A percentile compares a stretch with the other conserved stretches of the same genome.
These are phyloP conservation scores for Allolobophora icterica DNA, from an alignment of 2,888 invertebrate genomes.

Conservation along the genomic window DNA sequence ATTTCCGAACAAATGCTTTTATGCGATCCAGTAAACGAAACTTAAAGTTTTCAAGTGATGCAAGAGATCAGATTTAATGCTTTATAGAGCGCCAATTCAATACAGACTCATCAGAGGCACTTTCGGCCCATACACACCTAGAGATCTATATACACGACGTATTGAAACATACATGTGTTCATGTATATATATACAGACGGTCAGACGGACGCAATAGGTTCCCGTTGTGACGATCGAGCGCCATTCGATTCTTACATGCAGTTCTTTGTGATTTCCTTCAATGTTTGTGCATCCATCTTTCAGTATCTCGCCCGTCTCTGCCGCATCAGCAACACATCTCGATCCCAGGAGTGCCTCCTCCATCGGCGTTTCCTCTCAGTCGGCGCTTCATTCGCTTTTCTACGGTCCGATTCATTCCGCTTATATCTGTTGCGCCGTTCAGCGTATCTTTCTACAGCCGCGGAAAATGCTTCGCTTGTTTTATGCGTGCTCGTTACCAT, in stretches of 20 bases:
- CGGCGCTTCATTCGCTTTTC: not conserved
- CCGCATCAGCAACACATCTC: slow-evolving; percentile 17
- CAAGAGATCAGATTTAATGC: not conserved
- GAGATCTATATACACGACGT: not conserved
- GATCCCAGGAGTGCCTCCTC: not conserved
- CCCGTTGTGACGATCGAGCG: not conserved
- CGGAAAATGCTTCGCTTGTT: not conserved
- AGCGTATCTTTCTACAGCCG: not conserved
- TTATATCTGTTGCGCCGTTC: not conserved
- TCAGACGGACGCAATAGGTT: not conserved
- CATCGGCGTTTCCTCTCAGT: too few species aligned
- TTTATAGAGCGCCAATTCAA: not conserved
- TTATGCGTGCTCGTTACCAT: not conserved
- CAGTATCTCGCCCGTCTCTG: not conserved
- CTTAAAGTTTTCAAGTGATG: not conserved
- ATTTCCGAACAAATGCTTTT: not conserved
- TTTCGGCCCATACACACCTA: too few species aligned
- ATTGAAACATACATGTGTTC: not conserved
- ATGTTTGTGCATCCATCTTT: slow-evolving; percentile 14
- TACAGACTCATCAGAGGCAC: not conserved
- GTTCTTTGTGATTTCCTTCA: not conserved
- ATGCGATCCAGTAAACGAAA: not conserved
- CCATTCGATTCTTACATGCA: not conserved
- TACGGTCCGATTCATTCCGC: not conserved
- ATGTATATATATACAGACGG: too few species aligned